These are phyloP conservation scores for Tenodera sinensis DNA, from an alignment of 2,888 invertebrate genomes.

Conservation along the genomic window DNA sequence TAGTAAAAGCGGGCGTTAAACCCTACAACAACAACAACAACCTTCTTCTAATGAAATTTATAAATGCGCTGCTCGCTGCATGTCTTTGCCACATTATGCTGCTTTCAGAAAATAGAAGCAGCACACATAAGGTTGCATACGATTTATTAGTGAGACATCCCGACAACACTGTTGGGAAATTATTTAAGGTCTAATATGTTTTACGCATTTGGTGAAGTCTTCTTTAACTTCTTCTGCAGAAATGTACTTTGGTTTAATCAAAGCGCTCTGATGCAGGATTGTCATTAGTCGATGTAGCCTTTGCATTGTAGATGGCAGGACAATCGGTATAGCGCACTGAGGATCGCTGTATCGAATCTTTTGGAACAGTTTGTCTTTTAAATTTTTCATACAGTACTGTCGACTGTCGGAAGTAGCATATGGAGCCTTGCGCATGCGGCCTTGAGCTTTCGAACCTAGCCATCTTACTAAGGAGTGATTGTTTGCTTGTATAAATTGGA, in stretches of 20 bases:
- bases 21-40: too few relatives aligned
- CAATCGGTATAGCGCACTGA: not conserved
- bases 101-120: too few relatives aligned
- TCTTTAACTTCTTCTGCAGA: too few relatives aligned
- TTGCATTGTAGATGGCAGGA: not conserved
- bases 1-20: too few relatives aligned
- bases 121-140: too few relatives aligned
- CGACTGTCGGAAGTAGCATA: slow-evolving; percentile 29
- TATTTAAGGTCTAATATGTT: too few relatives aligned
- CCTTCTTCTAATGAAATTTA: too few relatives aligned
- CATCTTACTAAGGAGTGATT: slow-evolving; percentile 34
- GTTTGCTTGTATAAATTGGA: slow-evolving; percentile 32
- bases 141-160: too few relatives aligned
- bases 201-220: too few relatives aligned
- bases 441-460: slow-evolving; percentile 33
- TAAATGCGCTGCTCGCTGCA: too few relatives aligned
- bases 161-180: too few relatives aligned
- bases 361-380: not conserved
- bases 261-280: not conserved
- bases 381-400: slow-evolving; percentile 16
- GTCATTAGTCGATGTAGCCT: not conserved
- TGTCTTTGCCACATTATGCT: too few relatives aligned
- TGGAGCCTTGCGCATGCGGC: slow-evolving; percentile 33
- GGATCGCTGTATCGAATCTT: not conserved
- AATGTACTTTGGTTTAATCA: not conserved